Conservation (phyloP, 2,888 invertebrate species). For the Nineta flava region DNA sequence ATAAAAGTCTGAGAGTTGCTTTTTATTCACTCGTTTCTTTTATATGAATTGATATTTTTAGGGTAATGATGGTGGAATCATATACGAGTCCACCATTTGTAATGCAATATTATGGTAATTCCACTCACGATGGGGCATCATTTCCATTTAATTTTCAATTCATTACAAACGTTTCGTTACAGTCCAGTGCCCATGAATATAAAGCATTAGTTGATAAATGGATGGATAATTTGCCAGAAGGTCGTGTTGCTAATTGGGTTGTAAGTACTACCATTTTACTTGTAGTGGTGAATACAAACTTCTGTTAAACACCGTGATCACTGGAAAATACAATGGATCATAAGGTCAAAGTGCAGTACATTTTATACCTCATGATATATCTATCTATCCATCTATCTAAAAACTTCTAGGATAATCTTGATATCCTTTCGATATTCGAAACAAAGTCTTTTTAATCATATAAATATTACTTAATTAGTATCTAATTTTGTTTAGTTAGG, state of each 20-base stretch:
- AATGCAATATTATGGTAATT: slow-evolving; percentile 48
- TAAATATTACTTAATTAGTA: background rate
- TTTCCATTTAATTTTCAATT: slow-evolving; percentile 68
- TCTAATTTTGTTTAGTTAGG: slow-evolving; percentile 37
- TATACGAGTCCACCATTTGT: slow-evolving; percentile 42
- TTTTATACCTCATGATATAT: too few relatives aligned
- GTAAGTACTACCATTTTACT: slow-evolving; percentile 32
- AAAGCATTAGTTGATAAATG: slow-evolving; percentile 46
- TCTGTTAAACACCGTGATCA: too few relatives aligned
- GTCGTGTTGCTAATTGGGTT: slow-evolving; percentile 57
- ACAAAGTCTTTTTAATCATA: background rate
- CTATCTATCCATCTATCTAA: too few relatives aligned
- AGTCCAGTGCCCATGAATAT: slow-evolving; percentile 42
- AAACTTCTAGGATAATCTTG: too few relatives aligned
- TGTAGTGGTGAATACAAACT: too few relatives aligned
- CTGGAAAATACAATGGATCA: too few relatives aligned
- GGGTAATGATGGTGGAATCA: slow-evolving; percentile 61
- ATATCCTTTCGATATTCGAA: too few relatives aligned
- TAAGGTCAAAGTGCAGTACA: too few relatives aligned
- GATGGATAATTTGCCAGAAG: slow-evolving; percentile 42
- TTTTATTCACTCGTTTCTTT: too few relatives aligned
- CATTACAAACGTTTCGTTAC: slow-evolving; percentile 38
- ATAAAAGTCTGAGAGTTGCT: too few relatives aligned
- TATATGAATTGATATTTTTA: too few relatives aligned
- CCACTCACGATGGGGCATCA: slow-evolving; percentile 42